Conservation (phyloP, 2,797 vertebrate species). For the Acanthurus tractus region DNA sequence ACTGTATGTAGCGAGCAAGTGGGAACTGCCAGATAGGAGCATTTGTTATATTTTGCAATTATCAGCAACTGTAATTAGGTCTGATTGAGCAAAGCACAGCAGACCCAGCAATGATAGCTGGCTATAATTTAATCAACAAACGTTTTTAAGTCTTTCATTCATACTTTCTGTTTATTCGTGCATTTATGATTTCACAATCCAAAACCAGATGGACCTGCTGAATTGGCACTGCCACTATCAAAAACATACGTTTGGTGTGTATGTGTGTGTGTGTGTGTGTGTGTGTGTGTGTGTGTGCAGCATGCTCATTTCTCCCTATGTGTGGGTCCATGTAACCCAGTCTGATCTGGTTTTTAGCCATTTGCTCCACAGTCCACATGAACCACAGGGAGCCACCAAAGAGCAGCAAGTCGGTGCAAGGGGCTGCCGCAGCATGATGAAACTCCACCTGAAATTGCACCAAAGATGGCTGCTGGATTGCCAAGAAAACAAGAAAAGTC, state of each 20-base stretch:
- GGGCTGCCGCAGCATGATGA: slow-evolving; percentile 54
- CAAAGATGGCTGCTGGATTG: slow-evolving; percentile 79
- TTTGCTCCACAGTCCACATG: slow-evolving; percentile 33
- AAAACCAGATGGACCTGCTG: slow-evolving; percentile 30
- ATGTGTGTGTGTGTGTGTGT: too few relatives aligned
- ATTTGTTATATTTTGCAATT: neutral
- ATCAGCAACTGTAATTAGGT: neutral
- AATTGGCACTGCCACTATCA: neutral
- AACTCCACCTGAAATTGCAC: slow-evolving; percentile 72
- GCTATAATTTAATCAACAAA: neutral
- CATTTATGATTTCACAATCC: slow-evolving; percentile 12
- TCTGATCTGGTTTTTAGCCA: slow-evolving; percentile 62
- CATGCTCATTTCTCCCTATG: slow-evolving; percentile 11
- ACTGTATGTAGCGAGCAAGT: slow-evolving; percentile 7
- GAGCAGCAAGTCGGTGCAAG: neutral
- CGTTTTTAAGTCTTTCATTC: neutral
- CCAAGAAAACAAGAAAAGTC: slow-evolving; percentile 40
- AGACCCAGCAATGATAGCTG: neutral
- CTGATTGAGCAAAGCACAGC: neutral
- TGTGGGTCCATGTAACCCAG: slow-evolving; percentile 53
- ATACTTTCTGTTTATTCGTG: neutral
- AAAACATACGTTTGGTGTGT: slow-evolving; percentile 14
- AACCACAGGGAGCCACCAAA: slow-evolving; percentile 11
- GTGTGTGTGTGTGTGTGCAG: slow-evolving; percentile 8
- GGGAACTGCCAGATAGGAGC: neutral